A percentile compares a stretch with the other conserved stretches of the same genome.
These are phyloP conservation scores for Bos javanicus DNA, from an alignment of 2,113 vertebrate genomes.

Conservation along the genomic window DNA sequence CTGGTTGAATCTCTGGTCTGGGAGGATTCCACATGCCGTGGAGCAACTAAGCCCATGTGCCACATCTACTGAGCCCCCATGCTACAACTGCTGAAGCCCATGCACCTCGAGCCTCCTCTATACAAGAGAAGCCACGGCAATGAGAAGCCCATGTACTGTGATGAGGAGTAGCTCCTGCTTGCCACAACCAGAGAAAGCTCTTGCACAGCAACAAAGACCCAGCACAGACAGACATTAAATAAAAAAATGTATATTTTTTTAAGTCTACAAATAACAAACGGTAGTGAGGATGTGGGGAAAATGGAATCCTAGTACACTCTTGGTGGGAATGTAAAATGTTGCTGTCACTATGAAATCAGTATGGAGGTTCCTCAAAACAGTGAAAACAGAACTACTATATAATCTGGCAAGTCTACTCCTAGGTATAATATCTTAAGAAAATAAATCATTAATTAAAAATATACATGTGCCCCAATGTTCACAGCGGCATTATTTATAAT, in stretches of 20 bases:
- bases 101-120: neutral
- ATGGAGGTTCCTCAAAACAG: neutral
- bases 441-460: neutral
- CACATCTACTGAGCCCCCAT: neutral
- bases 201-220: neutral
- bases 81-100: neutral
- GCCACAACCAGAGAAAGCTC: neutral
- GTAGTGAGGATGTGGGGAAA: neutral
- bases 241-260: neutral
- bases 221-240: neutral
- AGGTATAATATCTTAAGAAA: neutral
- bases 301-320: neutral
- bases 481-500: neutral
- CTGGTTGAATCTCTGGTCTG: neutral
- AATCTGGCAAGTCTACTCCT: neutral
- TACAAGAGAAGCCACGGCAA: neutral
- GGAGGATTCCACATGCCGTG: neutral
- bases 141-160: neutral
- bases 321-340: neutral
- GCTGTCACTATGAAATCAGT: neutral
- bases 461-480: neutral
- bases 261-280: neutral
- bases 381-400: neutral
- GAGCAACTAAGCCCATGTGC: neutral
- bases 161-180: neutral